phyloP scores from a whole-genome alignment of 1,140 invertebrate species.

The Ips nitidus region DNA sequence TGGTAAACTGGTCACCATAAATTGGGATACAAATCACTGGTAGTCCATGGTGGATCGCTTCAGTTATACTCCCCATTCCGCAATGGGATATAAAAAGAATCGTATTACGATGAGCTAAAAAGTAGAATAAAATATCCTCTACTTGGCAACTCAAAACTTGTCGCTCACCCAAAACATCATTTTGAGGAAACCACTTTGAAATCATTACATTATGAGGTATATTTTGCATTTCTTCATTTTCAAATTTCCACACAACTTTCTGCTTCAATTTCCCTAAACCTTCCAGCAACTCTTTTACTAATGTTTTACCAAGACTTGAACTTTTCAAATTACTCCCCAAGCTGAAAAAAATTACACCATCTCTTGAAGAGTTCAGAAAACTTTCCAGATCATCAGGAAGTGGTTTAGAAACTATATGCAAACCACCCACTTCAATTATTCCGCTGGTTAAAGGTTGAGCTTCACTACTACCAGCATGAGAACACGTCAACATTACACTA shows the following conservation, averaged over 20 bases:
- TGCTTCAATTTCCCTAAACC: conserved; percentile 57
- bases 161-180: conserved; percentile 59
- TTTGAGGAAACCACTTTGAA: conserved; percentile 62
- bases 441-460: conserved; percentile 22
- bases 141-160: neutral
- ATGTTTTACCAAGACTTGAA: conserved; percentile 50
- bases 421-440: conserved; percentile 37
- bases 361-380: conserved; percentile 54
- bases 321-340: conserved; percentile 57
- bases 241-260: conserved; percentile 63
- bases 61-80: conserved; percentile 46
- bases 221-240: conserved; percentile 53
- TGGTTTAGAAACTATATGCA: conserved; percentile 35
- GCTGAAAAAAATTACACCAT: conserved; percentile 58
- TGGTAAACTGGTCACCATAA: conserved; percentile 47
- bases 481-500: conserved; percentile 37
- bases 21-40: conserved; percentile 55
- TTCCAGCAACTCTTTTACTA: conserved; percentile 52
- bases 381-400: conserved; percentile 43
- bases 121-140: neutral
- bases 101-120: conserved; percentile 44
- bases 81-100: conserved; percentile 44
- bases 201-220: conserved; percentile 56
- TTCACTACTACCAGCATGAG: conserved; percentile 32
- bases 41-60: conserved; percentile 56